Evolutionary conservation across 1,140 invertebrate species (phyloP).

Genomic region (Drosophila mayri): DNA sequence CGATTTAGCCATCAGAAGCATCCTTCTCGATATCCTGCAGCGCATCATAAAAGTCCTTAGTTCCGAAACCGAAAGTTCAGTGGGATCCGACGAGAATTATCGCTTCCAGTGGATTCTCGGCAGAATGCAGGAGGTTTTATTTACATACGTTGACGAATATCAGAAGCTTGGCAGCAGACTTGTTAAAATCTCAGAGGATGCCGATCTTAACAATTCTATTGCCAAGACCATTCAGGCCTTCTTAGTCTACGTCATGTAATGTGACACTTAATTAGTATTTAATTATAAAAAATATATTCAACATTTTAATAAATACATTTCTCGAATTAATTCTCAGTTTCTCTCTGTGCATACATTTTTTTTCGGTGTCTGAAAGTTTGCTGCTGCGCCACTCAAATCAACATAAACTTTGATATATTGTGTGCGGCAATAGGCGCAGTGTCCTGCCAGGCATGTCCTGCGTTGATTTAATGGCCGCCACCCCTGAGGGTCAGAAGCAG

Average conservation of each 20-base stretch:
- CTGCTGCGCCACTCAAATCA: constrained; percentile 77
- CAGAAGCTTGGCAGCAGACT: constrained; percentile 23
- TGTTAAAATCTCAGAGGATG: constrained; percentile 4
- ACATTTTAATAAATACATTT: not conserved
- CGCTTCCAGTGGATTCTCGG: constrained; percentile 59
- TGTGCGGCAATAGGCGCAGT: constrained; percentile 73
- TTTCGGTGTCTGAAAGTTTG: constrained; percentile 36
- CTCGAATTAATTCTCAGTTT: not conserved
- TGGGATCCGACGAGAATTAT: constrained; percentile 12
- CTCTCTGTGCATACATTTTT: constrained; percentile 11
- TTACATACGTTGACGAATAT: constrained; percentile 33
- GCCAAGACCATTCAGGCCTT: constrained; percentile 28
- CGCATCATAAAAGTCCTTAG: constrained; percentile 6
- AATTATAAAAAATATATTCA: not conserved
- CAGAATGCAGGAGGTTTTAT: constrained; percentile 38
- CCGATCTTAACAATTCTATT: constrained; percentile 9
- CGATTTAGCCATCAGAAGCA: not conserved
- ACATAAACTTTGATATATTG: constrained; percentile 84
- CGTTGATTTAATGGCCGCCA: constrained; percentile 78
- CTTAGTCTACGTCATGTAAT: constrained; percentile 28
- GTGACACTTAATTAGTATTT: not conserved
- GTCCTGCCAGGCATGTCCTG: constrained; percentile 71
- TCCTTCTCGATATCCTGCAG: constrained; percentile 36
- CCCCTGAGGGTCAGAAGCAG: constrained; percentile 28
- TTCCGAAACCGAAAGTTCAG: not conserved